phyloP scores from a whole-genome alignment of 35 echinoderm and acorn worm genomes.

The Heliocidaris tuberculata region DNA sequence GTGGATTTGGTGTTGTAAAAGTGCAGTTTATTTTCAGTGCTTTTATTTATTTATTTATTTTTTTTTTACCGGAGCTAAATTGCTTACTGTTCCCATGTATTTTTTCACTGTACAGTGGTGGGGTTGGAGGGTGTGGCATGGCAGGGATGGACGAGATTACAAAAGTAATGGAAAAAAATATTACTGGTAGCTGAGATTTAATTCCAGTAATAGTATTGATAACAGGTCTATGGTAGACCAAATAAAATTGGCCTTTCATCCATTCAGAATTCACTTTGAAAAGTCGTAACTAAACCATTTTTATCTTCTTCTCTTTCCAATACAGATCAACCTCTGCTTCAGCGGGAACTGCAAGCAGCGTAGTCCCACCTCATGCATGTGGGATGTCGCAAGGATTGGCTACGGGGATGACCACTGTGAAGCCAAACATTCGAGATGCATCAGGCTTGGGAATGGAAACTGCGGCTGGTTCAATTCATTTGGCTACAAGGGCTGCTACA shows the following conservation, averaged over 20 bases:
- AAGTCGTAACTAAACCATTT: background rate
- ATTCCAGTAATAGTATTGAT: background rate
- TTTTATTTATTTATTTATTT: too few species aligned
- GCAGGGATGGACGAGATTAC: too few species aligned
- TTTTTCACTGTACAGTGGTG: too few species aligned
- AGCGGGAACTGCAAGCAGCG: conserved; percentile 21
- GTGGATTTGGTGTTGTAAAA: too few species aligned
- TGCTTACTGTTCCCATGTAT: too few species aligned
- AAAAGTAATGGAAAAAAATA: background rate
- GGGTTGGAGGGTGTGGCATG: too few species aligned
- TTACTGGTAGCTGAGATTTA: background rate
- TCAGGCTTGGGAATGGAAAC: conserved; percentile 65
- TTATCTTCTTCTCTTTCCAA: background rate
- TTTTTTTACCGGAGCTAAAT: too few species aligned
- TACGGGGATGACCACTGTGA: conserved; percentile 67
- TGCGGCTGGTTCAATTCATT: conserved; percentile 67
- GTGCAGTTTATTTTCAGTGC: too few species aligned
- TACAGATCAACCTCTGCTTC: conserved; percentile 38
- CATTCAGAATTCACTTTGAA: background rate
- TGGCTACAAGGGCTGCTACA: conserved; percentile 27
- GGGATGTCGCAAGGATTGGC: conserved; percentile 25
- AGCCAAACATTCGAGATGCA: conserved; percentile 74
- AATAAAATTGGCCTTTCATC: background rate
- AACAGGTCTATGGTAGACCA: background rate
- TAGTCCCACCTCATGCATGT: background rate